Base-by-base conservation (phyloP, 2,888 invertebrate species). In the Scotopteryx bipunctaria region DNA sequence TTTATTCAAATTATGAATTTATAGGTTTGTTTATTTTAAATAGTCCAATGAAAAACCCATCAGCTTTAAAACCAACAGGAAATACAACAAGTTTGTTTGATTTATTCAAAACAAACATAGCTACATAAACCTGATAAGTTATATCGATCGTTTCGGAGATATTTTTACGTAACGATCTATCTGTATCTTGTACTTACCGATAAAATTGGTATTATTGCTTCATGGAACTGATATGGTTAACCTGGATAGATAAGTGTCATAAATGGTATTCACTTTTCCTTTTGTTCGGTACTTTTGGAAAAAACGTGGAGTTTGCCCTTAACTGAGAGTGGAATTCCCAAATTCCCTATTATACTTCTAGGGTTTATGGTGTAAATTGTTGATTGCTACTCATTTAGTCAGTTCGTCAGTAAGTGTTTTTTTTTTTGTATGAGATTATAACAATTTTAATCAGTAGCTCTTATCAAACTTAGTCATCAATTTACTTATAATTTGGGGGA, bases 171-270 rank as follows among this genome's bases (percentile, higher is more conserved):
- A 70, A 71, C 62, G 52, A 56, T 57, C 51, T 65, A 67, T 43
- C 47, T 55, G 27, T 70, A 66, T 66, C 61, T 48, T 51, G 51
- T 64, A 57, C 70, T 70, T 64, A 66, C 61, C 63, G 76, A 80
- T 79, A 77, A 67, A 64, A 68, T 73, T 67, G 64, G 71, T 77
- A 73, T 75, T 79, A 82, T 76, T 75, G 72, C 73, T 76, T 72
- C 76, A 73, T 66, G 66, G 71, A 69, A 74, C 41, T 61, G 79
- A 81, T 81, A 79, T 67, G 60, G 55, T 58, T 71, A 74, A 59
- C 83, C 81, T 75, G 78, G 64, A 75, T 82, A 75, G 82, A 84
- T 84, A 73, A 54, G 55, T 59, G 57, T 56, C 50, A 31, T 41
- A 25, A 27, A 59, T 29, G 53, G 59, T n/a, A 52, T 60, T 58